Base-by-base conservation (phyloP, 1,140 invertebrate species). In the Magallana gigas region DNA sequence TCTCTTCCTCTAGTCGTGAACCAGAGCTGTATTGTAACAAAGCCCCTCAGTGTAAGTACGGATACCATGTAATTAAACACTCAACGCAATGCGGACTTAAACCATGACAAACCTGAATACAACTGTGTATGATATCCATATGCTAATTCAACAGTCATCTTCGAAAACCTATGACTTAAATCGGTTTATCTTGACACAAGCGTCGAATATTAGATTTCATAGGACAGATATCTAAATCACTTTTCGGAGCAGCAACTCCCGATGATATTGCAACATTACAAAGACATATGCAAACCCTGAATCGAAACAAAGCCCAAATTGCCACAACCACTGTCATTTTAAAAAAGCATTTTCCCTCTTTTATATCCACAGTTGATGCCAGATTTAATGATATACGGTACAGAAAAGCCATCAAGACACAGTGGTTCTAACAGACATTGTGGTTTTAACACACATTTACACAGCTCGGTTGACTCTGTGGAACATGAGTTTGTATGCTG, bases 211-310 rank as follows among this genome's bases (percentile, higher is more conserved):
- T 87, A 6, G 60, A 62, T 57, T 87, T 87, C 18, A 3, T 87
- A 64, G 80, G 86, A 8, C 7, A 60, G 8, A 84, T 87, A 18
- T 71, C 83, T 12, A 87, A 87, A 76, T 87, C 60, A 14, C 82
- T 87, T 8, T 87, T 87, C 84, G 86, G 86, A 6, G 84, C 86
- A 5, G 82, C 86, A 3, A 87, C 60, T 60, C 48, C 81, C 57
- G 23, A 71, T 18, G 86, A 87, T 48, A 57, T 87, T 16, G 18
- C 68, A 0, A 29, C 57, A 8, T 57, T 84, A 8, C n/a, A 62
- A 62, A 57, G 56, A 62, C 86, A 83, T n/a, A 83, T 87, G 80
- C 57, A 87, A 56, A 56, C 48, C 11, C 29, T 83, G 8, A 83
- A 48, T 58, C 29, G 36, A 36, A 68, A 87, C n/a, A 83, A 83